A percentile compares a stretch with the other conserved stretches of the same genome.
These are phyloP conservation scores for Enteromius radiatus DNA, from an alignment of 2,797 vertebrate genomes.

Conservation along the genomic window DNA sequence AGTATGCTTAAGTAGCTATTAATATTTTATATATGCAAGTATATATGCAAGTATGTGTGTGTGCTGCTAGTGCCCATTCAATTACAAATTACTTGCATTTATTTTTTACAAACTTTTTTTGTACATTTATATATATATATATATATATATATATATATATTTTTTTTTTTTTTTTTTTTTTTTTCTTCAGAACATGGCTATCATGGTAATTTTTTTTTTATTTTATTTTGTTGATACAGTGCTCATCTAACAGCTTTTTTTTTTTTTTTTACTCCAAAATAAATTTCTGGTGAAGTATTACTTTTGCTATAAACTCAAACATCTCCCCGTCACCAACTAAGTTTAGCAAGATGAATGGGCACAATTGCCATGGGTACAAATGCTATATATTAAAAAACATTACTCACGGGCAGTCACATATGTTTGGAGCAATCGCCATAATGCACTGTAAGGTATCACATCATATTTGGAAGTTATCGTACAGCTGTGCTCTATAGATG, in stretches of 20 bases:
- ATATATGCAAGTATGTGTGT: neutral
- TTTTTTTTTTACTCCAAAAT: neutral
- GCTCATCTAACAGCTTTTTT: neutral
- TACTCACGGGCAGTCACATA: slow-evolving; percentile 40
- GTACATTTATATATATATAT: too few species aligned
- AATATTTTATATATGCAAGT: neutral
- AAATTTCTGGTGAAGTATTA: slow-evolving; percentile 7
- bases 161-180: neutral
- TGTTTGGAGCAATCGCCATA: slow-evolving; percentile 30
- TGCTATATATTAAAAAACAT: slow-evolving; percentile 48
- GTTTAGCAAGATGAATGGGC: slow-evolving; percentile 26
- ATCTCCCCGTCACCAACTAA: neutral
- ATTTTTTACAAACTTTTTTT: too few species aligned
- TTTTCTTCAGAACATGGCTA: neutral
- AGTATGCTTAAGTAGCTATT: neutral
- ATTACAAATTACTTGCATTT: too few species aligned
- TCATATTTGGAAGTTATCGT: slow-evolving; percentile 41
- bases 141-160: too few species aligned
- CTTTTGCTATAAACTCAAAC: slow-evolving; percentile 12
- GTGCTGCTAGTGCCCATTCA: neutral
- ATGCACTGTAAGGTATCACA: slow-evolving; percentile 29
- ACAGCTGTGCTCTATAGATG: slow-evolving; percentile 45
- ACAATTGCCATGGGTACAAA: slow-evolving; percentile 31
- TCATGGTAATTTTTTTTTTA: neutral
- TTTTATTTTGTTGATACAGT: neutral